Conservation (phyloP, 1,140 invertebrate species). For the Pseudomyrmex gracilis region DNA sequence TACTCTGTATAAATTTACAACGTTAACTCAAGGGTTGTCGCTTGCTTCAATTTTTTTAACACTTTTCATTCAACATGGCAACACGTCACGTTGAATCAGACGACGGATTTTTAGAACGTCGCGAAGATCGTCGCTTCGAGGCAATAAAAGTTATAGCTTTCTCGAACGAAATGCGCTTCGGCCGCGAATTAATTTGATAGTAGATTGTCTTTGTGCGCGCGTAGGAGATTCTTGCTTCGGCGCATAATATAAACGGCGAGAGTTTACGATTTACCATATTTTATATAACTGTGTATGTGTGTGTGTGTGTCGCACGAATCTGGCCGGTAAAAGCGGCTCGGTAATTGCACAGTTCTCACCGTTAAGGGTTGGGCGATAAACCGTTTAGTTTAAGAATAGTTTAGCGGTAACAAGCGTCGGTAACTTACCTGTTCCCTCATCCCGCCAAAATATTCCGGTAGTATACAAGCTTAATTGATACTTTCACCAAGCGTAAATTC, state of each 20-base stretch:
- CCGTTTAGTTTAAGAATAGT: conserved; percentile 64
- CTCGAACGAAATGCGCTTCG: conserved; percentile 1
- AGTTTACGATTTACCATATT: conserved; percentile 71
- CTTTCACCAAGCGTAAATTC: conserved; percentile 28
- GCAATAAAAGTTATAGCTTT: conserved; percentile 41
- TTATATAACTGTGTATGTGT: not conserved
- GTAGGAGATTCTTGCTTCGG: conserved; percentile 50
- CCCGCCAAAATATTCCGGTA: conserved; percentile 59
- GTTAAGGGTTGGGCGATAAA: conserved; percentile 50
- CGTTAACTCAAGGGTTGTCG: not conserved
- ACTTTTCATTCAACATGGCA: not conserved
- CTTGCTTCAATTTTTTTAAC: conserved; percentile 3
- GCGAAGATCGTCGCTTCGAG: not conserved
- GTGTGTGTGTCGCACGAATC: conserved; percentile 34
- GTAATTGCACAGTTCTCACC: conserved; percentile 62
- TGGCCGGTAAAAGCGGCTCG: conserved; percentile 32
- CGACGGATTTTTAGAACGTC: not conserved
- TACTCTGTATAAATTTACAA: not conserved
- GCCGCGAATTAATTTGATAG: conserved; percentile 66
- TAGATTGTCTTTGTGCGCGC: conserved; percentile 54
- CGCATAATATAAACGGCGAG: conserved; percentile 59
- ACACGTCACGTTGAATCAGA: conserved; percentile 32
- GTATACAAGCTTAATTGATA: conserved; percentile 38
- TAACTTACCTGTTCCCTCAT: conserved; percentile 58
- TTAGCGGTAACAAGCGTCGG: conserved; percentile 57